Base-by-base conservation (phyloP, 2,113 vertebrate species). In the Apistogramma diplotaenia region DNA sequence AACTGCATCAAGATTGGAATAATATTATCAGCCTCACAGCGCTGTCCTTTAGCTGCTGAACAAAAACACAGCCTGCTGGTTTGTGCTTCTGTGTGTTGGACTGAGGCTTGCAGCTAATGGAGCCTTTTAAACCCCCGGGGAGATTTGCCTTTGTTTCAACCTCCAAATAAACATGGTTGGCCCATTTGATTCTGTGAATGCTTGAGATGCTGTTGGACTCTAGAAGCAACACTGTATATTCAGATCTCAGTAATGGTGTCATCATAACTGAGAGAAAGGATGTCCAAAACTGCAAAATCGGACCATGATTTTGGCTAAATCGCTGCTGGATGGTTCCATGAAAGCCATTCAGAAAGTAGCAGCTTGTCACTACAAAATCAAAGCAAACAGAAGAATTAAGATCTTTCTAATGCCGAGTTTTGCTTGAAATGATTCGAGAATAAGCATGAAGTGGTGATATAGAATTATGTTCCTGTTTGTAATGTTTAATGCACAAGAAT, bases 41-140 rank as follows among this genome's bases (percentile, higher is more conserved):
- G 1, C 19, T 70, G 67, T 83, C 27, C 43, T 70, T 70, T 49
- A 49, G 62, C 83, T 70, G 55, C 4, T 78, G 55, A 29, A 49
- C 62, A 76, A 21, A 55, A 70, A 29, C 60, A 49, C 40, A 27
- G 33, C 25, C 33, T 59, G 43, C 21, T 37, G 56, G 56, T 74
- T 18, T 75, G 51, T 75, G 53, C 18, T 49, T 79, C 65, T 79
- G 57, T 51, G 60, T 82, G 82, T 5, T 18, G 27, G 60, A 67
- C 10, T 65, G 74, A n/a, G 60, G 75, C 77, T 91, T 74, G 49
- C 10, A 18, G 85, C 87, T 82, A 89, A 76, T 27, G 60, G 72
- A 77, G 84, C 88, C 87, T 74, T 88, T 91, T 85, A 85, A 75
- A 75, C 62, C 65, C 2, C n/a, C 37, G 4, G 75, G 81, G 85